Percentiles rank a stretch among this genome's conserved stretches.
These are phyloP conservation scores for Chlorodrepanis virens DNA, from an alignment of 2,113 vertebrate genomes.

Conservation along the genomic window DNA sequence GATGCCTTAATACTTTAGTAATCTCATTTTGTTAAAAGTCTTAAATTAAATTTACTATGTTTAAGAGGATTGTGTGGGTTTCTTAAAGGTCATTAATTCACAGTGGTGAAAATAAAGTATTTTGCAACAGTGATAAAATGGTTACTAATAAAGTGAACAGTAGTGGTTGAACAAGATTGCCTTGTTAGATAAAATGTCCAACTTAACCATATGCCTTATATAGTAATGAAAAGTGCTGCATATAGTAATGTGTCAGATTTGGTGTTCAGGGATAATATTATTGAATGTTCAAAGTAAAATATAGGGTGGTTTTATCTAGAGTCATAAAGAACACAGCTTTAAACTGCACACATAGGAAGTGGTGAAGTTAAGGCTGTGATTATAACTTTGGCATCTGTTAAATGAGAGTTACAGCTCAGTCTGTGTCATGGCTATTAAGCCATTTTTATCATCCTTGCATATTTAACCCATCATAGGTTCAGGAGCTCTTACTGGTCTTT, in stretches of 20 bases:
- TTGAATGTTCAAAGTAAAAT: background rate
- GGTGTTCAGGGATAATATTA: background rate
- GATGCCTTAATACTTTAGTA: background rate
- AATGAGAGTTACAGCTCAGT: background rate
- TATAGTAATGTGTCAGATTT: background rate
- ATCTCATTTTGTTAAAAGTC: background rate
- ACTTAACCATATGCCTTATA: background rate
- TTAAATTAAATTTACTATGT: background rate
- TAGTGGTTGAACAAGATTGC: background rate
- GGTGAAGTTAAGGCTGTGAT: background rate
- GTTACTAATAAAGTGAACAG: background rate
- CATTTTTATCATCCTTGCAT: background rate
- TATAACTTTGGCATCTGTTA: background rate
- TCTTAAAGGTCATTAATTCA: background rate
- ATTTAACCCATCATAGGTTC: background rate
- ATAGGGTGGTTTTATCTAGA: background rate
- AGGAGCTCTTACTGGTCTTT: background rate
- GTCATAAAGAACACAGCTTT: background rate
- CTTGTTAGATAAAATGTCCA: background rate
- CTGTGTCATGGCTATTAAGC: background rate
- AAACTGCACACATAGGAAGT: background rate
- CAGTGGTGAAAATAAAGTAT: background rate
- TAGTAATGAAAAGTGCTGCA: background rate
- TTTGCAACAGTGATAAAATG: background rate
- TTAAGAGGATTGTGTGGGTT: background rate